Base-by-base conservation (phyloP, 2,888 invertebrate species). In the Temnothorax rugatulus region DNA sequence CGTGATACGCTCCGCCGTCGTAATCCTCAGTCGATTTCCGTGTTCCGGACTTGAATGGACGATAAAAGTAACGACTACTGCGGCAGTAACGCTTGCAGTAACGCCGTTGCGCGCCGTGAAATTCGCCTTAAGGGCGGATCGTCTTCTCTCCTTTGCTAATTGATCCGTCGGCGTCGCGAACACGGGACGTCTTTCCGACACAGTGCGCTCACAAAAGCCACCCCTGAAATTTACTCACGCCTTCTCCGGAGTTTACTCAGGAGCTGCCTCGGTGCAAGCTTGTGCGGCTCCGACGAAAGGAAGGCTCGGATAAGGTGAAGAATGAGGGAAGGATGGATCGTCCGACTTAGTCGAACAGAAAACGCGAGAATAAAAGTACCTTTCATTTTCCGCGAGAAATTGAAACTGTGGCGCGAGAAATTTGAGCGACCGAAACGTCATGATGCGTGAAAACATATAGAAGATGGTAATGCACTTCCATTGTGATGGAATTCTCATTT, bases 41-140 rank as follows among this genome's bases (percentile, higher is more conserved):
- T 84, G 88, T 87, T 87, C 84, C 84, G 59, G 84, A 75, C 81
- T 84, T 84, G 81, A 74, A 81, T 68, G 82, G 79, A 68, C 87
- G 84, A 88, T 90, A 90, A 90, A 90, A 90, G 88, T 88, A 90
- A 90, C 84, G 87, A 88, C 75, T 83, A 82, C 25, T 64, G 77
- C 57, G 69, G 71, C 79, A 84, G 83, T 90, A 90, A 90, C 87
- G 85, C 81, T 69, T 79, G 73, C 82, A 74, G 83, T 86, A 85
- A 84, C 84, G 84, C 47, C 61, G 54, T 82, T 83, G 82, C 85
- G 66, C 79, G 64, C 64, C 71, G 66, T 71, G 61, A 52, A 64
- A 61, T 76, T 69, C 66, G 50, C 59, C 74, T 61, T 74, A 57
- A 74, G 54, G 59, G 82, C 25, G 63, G 74, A 83, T 81, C 75